Evolutionary conservation across 2,888 invertebrate species (phyloP), one percentile per base, ranked within the genome.

Genomic region (Harpagoxenus sublaevis): DNA sequence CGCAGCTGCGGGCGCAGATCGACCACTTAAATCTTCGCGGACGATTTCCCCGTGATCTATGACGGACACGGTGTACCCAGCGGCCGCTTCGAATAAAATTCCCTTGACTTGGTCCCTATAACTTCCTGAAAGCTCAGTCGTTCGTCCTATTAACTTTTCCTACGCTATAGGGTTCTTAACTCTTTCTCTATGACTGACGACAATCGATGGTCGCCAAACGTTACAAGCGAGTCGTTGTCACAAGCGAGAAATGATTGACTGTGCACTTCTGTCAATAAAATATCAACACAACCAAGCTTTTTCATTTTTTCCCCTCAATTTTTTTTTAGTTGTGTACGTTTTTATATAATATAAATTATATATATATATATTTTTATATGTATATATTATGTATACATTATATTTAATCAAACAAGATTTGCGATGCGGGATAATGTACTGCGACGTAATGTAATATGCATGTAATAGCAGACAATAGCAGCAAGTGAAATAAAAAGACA

Each of bases 11-110:
- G 23, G 71, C 45, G 4, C 28, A 39, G 63, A 53, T 74, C 81
- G 66, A 73, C 83, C 86, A 85, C 71, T 86, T 85, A 88, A 89
- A 90, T 91, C 89, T 88, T 91, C 89, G 87, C 84, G 88, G 87
- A 89, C 89, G 89, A 92, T 92, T 91, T 91, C 85, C 86, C 79
- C 75, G 86, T 88, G 90, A 92, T 91, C 89, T 89, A 88, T 88
- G 88, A 91, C 88, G 85, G 86, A 88, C 88, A 87, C 74, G 68
- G 55, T 51, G 78, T 78, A 71, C 55, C 55, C 65, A 70, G 65
- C 66, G 31, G n/a, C 48, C 86, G 79, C 18, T 31, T 28, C 45
- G 85, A 86, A 87, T 89, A 86, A 89, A 87, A 87, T 83, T 88
- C 77, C 62, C 73, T 68, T 60, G 77, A 68, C 68, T 73, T 62